phyloP scores from a whole-genome alignment of 2,797 vertebrate species.

The Muscicapa comitata region DNA sequence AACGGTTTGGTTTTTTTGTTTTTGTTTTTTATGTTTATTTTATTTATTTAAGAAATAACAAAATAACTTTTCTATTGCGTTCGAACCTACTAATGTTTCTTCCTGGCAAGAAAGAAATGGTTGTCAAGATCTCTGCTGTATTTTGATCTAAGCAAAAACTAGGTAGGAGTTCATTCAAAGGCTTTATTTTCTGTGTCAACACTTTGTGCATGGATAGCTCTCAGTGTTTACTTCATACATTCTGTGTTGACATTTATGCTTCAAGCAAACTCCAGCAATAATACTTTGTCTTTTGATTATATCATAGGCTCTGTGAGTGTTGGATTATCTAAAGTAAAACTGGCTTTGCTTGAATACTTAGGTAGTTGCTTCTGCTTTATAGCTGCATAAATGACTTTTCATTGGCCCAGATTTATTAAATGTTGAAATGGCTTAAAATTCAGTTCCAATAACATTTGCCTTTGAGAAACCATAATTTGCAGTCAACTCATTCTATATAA shows the following conservation, averaged over 20 bases:
- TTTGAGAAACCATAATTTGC: not conserved
- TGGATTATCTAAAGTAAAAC: not conserved
- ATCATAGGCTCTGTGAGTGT: not conserved
- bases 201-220: not conserved
- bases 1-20: too few species aligned
- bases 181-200: not conserved
- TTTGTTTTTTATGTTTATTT: too few species aligned
- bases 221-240: not conserved
- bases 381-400: not conserved
- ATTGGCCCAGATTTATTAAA: not conserved
- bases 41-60: not conserved
- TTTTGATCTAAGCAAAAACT: not conserved
- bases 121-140: not conserved
- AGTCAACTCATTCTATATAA: not conserved
- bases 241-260: not conserved
- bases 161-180: not conserved
- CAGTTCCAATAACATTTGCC: not conserved
- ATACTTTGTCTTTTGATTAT: not conserved
- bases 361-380: not conserved
- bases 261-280: not conserved
- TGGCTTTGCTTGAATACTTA: not conserved
- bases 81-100: not conserved
- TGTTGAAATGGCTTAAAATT: not conserved
- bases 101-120: not conserved
- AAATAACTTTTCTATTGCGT: not conserved